Percentiles rank a stretch among this genome's conserved stretches.
Evolutionary conservation across 2,113 vertebrate genomes (phyloP).

Genomic region (Cyprinodon brontotheroides): DNA sequence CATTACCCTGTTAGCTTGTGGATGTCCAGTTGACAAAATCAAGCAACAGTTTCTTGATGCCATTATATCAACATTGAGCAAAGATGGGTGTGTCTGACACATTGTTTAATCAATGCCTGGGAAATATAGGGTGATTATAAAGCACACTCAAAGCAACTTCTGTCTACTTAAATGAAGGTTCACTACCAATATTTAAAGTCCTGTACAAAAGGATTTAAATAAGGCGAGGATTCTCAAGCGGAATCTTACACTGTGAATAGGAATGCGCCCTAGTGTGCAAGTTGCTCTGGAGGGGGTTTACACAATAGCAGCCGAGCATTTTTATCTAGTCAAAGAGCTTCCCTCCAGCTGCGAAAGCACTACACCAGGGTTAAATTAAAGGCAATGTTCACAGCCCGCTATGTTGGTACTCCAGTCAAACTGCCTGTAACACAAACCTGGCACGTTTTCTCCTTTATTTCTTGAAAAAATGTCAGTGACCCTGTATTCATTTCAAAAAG

Average conservation of each 20-base stretch:
- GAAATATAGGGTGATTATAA: neutral
- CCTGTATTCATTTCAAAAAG: conserved; percentile 35
- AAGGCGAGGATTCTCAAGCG: conserved; percentile 24
- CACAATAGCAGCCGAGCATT: conserved; percentile 55
- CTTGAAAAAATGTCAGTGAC: conserved; percentile 52
- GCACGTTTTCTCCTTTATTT: conserved; percentile 44
- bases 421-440: conserved; percentile 34
- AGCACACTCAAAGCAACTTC: conserved; percentile 27
- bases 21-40: neutral
- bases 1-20: neutral
- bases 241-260: conserved; percentile 30
- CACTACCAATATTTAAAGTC: conserved; percentile 10
- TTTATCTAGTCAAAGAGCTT: conserved; percentile 47
- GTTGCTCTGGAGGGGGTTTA: conserved; percentile 23
- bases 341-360: conserved; percentile 61
- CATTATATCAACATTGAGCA: neutral
- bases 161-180: conserved; percentile 23
- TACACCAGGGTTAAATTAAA: conserved; percentile 60
- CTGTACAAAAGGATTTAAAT: conserved; percentile 35
- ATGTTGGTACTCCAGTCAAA: conserved; percentile 28
- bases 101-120: neutral
- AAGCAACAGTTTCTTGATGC: neutral
- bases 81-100: neutral
- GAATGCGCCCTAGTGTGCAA: conserved; percentile 43
- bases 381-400: conserved; percentile 28